These are phyloP conservation scores for Luscinia luscinia DNA, from an alignment of 2,797 vertebrate genomes.

Conservation along the genomic window DNA sequence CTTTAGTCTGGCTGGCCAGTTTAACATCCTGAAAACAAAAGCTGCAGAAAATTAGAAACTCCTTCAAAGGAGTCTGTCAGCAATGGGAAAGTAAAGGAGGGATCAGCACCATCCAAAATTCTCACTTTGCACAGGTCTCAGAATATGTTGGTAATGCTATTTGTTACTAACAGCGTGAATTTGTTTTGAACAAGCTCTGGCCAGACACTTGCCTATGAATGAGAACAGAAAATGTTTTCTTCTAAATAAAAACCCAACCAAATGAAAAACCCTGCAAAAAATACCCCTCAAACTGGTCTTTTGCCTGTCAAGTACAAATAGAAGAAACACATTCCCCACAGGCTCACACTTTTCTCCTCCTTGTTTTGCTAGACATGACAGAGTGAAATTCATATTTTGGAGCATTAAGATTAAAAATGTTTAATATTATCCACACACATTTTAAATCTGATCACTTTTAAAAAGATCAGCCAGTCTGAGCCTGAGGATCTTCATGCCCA, in stretches of 20 bases:
- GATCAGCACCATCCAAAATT: not conserved
- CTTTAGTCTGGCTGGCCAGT: too few relatives aligned
- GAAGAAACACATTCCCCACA: not conserved
- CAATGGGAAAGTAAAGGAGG: not conserved
- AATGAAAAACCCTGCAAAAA: not conserved
- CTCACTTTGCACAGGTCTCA: not conserved
- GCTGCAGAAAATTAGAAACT: not conserved
- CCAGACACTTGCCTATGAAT: not conserved
- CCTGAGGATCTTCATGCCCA: not conserved
- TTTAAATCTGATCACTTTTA: not conserved
- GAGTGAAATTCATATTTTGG: not conserved
- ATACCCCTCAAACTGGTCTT: not conserved
- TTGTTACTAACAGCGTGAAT: not conserved
- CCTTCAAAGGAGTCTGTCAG: not conserved
- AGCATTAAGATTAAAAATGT: not conserved
- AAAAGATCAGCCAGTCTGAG: not conserved
- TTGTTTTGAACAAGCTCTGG: not conserved
- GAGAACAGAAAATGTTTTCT: not conserved
- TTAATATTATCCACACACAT: not conserved
- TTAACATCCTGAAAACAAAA: not conserved
- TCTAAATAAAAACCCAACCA: not conserved
- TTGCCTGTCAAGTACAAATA: accelerated
- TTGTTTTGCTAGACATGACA: not conserved
- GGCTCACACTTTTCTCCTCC: not conserved
- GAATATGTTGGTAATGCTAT: not conserved